These are phyloP conservation scores for Xanthorhoe spadicearia DNA, from an alignment of 2,888 invertebrate species.

Conservation along the genomic window DNA sequence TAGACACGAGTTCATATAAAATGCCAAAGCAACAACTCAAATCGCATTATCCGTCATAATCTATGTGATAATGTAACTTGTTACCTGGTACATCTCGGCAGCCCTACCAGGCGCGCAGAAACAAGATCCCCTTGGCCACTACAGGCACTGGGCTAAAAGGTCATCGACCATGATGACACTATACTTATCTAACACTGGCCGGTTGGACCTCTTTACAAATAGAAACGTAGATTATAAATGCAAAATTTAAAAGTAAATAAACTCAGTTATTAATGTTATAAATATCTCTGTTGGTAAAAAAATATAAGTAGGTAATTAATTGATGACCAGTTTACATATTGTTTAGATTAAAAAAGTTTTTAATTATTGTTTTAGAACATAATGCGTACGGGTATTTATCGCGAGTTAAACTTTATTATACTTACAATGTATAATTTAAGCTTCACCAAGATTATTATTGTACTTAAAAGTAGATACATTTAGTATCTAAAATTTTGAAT, in stretches of 20 bases:
- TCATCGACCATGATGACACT: slow-evolving; percentile 60
- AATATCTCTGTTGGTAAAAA: no score
- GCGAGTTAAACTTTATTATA: no score
- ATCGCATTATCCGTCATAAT: neutral
- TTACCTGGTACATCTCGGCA: slow-evolving; percentile 40
- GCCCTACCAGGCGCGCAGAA: slow-evolving; percentile 62
- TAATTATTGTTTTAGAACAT: no score
- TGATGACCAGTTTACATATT: no score
- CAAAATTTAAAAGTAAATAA: slow-evolving; percentile 34
- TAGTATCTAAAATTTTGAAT: no score
- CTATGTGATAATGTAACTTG: slow-evolving; percentile 15
- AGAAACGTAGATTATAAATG: slow-evolving; percentile 37
- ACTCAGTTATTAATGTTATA: no score
- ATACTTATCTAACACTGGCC: slow-evolving; percentile 48
- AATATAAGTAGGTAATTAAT: no score
- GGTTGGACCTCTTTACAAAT: slow-evolving; percentile 36
- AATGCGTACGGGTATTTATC: no score
- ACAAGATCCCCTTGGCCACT: slow-evolving; percentile 53
- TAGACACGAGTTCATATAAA: slow-evolving; percentile 3
- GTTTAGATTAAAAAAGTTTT: no score
- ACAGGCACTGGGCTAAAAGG: slow-evolving; percentile 65
- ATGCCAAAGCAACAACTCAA: neutral
- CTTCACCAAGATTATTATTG: no score
- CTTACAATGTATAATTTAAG: no score
- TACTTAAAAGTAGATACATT: no score